Conservation (phyloP, 2,888 invertebrate species). For the Actias luna region DNA sequence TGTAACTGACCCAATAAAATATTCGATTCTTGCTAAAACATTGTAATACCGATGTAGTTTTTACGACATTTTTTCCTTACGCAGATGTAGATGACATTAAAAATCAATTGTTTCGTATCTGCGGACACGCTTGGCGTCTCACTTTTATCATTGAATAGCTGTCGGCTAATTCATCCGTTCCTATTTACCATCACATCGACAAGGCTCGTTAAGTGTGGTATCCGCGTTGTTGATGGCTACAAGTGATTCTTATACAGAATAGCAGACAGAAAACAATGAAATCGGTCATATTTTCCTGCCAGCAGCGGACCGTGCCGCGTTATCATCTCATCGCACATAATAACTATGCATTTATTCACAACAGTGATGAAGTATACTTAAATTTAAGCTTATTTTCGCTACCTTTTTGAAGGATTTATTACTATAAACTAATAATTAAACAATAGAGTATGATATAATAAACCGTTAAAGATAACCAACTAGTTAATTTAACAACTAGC, state of each 20-base stretch:
- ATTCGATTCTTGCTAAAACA: slow-evolving; percentile 28
- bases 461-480: slow-evolving; percentile 19
- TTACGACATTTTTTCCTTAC: slow-evolving; percentile 23
- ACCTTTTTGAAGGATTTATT: slow-evolving; percentile 61
- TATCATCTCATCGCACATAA: slow-evolving; percentile 75
- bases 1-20: slow-evolving; percentile 29
- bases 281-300: slow-evolving; percentile 80
- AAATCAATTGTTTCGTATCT: slow-evolving; percentile 61
- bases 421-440: slow-evolving; percentile 29
- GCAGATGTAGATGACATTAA: slow-evolving; percentile 40
- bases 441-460: slow-evolving; percentile 23
- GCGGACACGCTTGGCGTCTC: slow-evolving; percentile 47
- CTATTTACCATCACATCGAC: slow-evolving; percentile 77
- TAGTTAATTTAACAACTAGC: not conserved
- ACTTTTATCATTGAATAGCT: slow-evolving; percentile 70
- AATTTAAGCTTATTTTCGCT: slow-evolving; percentile 68
- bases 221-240: slow-evolving; percentile 76
- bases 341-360: slow-evolving; percentile 69
- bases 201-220: slow-evolving; percentile 79
- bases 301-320: slow-evolving; percentile 74
- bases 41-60: slow-evolving; percentile 16
- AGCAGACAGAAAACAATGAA: slow-evolving; percentile 76
- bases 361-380: slow-evolving; percentile 66
- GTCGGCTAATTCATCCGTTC: slow-evolving; percentile 75
- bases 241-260: slow-evolving; percentile 78